Evolutionary conservation across 2,888 invertebrate species (phyloP).

Genomic region (Drosophila prostipennis): DNA sequence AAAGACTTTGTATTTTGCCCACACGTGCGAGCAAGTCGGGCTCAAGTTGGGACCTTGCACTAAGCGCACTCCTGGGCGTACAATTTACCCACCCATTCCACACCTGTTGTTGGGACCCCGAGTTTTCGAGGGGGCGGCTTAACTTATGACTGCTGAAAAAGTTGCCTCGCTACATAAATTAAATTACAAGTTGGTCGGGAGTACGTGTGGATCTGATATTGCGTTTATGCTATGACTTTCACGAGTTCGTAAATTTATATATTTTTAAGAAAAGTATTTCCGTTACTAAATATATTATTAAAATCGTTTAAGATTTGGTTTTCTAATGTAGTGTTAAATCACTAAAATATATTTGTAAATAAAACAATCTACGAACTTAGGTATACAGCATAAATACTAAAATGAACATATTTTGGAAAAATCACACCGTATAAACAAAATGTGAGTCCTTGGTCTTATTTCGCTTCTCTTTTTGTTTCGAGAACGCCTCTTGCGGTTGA

Average conservation of each 20-base stretch:
- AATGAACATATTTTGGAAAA: no score
- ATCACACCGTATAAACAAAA: not conserved
- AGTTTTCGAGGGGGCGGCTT: constrained; percentile 33
- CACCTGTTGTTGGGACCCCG: constrained; percentile 53
- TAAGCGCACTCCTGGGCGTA: constrained; percentile 60
- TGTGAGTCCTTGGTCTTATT: constrained; percentile 7
- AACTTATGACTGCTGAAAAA: constrained; percentile 73
- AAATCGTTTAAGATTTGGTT: no score
- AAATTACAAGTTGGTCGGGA: constrained; percentile 60
- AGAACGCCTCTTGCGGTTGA: constrained; percentile 67
- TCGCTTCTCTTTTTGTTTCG: constrained; percentile 17
- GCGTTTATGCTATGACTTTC: constrained; percentile 5
- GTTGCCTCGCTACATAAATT: constrained; percentile 73
- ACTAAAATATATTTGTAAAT: no score
- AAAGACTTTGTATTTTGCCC: constrained; percentile 22
- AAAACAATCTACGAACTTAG: no score
- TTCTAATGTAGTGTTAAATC: no score
- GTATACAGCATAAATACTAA: no score
- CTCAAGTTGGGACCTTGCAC: constrained; percentile 42
- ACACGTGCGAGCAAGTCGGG: constrained; percentile 31
- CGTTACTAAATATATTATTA: no score
- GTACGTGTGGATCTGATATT: constrained; percentile 12
- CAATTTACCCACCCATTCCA: constrained; percentile 19
- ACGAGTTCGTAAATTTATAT: not conserved
- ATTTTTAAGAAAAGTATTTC: not conserved